These are phyloP conservation scores for Conus ventricosus DNA, from an alignment of 1,140 invertebrate species.

Conservation along the genomic window DNA sequence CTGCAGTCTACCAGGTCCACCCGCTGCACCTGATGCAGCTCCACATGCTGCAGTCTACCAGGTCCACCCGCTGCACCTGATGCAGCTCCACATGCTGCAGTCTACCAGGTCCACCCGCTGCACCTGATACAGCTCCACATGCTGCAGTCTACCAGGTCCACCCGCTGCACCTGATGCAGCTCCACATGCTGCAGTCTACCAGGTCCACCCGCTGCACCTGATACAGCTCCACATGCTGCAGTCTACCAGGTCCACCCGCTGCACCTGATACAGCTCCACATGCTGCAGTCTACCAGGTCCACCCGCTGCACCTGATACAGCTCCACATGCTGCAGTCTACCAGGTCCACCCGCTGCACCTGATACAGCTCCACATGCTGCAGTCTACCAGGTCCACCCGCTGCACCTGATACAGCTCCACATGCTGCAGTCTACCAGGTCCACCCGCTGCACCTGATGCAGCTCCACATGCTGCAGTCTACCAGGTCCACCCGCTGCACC, in stretches of 20 bases:
- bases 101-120: conserved; percentile 23
- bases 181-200: conserved; percentile 28
- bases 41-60: conserved; percentile 28
- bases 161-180: conserved; percentile 19
- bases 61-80: conserved; percentile 14
- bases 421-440: conserved; percentile 28
- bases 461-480: conserved; percentile 26
- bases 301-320: conserved; percentile 17
- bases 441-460: conserved; percentile 22
- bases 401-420: conserved; percentile 20
- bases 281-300: conserved; percentile 27
- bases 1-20: conserved; percentile 25
- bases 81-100: conserved; percentile 27
- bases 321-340: conserved; percentile 28
- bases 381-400: conserved; percentile 23
- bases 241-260: conserved; percentile 23
- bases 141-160: conserved; percentile 27
- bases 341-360: conserved; percentile 20
- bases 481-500: conserved; percentile 20
- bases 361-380: conserved; percentile 21
- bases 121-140: conserved; percentile 20
- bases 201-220: conserved; percentile 14
- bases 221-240: conserved; percentile 25
- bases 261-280: conserved; percentile 20
- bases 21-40: conserved; percentile 22